Conservation (phyloP, 2,888 invertebrate genomes). For the Drosophila barbarae region DNA sequence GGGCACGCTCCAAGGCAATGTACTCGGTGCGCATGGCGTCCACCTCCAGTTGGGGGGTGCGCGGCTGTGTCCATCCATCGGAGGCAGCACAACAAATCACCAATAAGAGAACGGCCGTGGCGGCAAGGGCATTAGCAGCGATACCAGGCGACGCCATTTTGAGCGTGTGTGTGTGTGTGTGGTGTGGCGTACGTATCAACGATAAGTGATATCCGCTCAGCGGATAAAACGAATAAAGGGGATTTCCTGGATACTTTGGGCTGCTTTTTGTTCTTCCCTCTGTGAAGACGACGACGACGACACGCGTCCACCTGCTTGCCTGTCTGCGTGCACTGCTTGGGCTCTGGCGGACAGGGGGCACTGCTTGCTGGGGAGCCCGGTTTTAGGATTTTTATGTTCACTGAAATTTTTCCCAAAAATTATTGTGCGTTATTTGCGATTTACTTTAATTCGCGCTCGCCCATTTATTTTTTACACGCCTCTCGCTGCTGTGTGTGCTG, state of each 20-base stretch:
- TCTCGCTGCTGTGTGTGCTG: constrained; percentile 22
- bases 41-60: constrained; percentile 77
- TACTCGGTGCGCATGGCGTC: constrained; percentile 83
- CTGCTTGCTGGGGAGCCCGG: constrained; percentile 8
- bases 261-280: neutral
- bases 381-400: constrained; percentile 6
- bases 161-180: neutral
- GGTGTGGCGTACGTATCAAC: neutral
- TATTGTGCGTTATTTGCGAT: constrained; percentile 41
- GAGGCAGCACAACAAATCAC: constrained; percentile 7
- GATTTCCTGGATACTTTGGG: constrained; percentile 6
- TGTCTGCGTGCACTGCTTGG: constrained; percentile 4
- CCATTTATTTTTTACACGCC: constrained; percentile 14
- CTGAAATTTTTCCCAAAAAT: neutral
- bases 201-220: constrained; percentile 23
- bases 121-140: constrained; percentile 13
- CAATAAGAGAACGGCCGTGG: constrained; percentile 2
- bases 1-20: constrained; percentile 81
- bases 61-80: constrained; percentile 15
- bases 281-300: neutral
- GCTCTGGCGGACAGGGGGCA: constrained; percentile 6
- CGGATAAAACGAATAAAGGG: constrained; percentile 3
- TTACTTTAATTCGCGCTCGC: constrained; percentile 41
- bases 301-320: constrained; percentile 10
- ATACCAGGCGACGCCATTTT: constrained; percentile 22